phyloP scores from a whole-genome alignment of 2,113 vertebrate species.

The Falcunculus frontatus region DNA sequence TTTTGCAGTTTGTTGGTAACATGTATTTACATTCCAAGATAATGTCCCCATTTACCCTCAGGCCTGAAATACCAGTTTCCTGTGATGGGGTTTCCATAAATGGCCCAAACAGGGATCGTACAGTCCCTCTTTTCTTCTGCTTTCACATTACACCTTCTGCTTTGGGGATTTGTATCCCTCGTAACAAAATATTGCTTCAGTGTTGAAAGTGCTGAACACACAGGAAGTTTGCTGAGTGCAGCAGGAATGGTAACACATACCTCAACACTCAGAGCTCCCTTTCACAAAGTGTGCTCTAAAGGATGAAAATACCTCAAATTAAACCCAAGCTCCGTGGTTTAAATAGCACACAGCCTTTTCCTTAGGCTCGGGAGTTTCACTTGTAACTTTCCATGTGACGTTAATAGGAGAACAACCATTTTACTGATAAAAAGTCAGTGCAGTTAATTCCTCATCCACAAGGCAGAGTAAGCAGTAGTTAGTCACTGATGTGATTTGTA shows the following conservation, averaged over 20 bases:
- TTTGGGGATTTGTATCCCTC: neutral
- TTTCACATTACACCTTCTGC: neutral
- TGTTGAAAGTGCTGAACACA: neutral
- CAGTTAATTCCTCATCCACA: neutral
- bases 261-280: neutral
- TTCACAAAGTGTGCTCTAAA: neutral
- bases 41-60: neutral
- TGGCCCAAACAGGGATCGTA: neutral
- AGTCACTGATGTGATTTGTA: neutral
- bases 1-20: constrained; percentile 20
- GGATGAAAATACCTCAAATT: neutral
- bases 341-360: neutral
- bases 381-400: neutral
- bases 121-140: neutral
- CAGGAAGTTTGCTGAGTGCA: constrained; percentile 39
- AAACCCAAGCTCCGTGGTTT: neutral
- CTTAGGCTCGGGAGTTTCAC: neutral
- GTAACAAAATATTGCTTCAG: constrained; percentile 49
- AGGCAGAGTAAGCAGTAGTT: neutral
- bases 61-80: neutral
- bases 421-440: neutral
- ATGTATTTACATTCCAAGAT: neutral
- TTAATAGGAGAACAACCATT: neutral
- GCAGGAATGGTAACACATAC: neutral
- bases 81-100: neutral